Evolutionary conservation across 2,797 vertebrate species (phyloP).

Genomic region (Macropus fuliginosus): DNA sequence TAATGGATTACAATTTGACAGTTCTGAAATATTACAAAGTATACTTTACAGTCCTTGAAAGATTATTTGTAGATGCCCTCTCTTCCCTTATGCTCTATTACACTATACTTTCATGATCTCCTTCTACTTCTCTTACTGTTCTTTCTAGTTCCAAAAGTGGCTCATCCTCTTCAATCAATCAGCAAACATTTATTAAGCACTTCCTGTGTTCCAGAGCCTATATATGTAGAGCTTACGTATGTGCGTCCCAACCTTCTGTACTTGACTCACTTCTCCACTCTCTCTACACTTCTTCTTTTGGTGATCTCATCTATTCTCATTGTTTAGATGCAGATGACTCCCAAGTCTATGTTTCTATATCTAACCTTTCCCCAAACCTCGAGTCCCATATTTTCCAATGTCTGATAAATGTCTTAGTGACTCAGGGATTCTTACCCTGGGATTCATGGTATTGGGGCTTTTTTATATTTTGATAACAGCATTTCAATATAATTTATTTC

Average conservation of each 20-base stretch:
- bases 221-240: background rate
- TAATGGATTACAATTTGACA: background rate
- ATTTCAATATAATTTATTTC: background rate
- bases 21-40: background rate
- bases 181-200: conserved; percentile 23
- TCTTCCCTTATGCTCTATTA: background rate
- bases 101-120: background rate
- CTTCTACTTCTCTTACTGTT: background rate
- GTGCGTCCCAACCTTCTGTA: background rate
- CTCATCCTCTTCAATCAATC: conserved; percentile 39
- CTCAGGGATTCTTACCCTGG: background rate
- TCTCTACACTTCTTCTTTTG: background rate
- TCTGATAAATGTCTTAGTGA: background rate
- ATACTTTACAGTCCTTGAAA: background rate
- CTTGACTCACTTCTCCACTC: background rate
- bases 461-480: background rate
- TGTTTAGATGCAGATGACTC: background rate
- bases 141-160: background rate
- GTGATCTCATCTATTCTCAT: background rate
- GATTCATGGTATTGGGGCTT: background rate
- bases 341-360: background rate
- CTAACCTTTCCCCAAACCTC: background rate
- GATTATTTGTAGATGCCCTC: background rate
- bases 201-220: background rate
- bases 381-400: background rate